Percentiles rank a stretch among this genome's conserved stretches.
phyloP scores from a whole-genome alignment of 2,113 vertebrate genomes.

The Seriola aureovittata region DNA sequence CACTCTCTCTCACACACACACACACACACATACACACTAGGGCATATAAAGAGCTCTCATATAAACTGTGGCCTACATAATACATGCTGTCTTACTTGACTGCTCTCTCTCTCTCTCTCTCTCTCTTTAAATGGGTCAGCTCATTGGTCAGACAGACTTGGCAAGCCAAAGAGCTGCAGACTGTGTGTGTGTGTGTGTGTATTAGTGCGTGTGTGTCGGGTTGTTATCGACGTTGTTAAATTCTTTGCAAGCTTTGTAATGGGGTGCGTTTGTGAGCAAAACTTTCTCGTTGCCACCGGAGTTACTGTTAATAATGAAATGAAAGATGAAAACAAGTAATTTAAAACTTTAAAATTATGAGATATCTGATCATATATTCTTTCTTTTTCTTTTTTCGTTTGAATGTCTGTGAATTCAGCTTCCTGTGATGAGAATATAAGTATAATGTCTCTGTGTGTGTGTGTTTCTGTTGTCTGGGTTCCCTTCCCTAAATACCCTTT shows the following conservation, averaged over 20 bases:
- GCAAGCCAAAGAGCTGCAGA: slow-evolving; percentile 15
- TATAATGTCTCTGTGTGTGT: neutral
- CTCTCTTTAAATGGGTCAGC: slow-evolving; percentile 62
- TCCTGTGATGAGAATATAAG: slow-evolving; percentile 20
- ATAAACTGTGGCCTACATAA: slow-evolving; percentile 53
- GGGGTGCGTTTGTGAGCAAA: slow-evolving; percentile 12
- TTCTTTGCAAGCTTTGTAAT: slow-evolving; percentile 48
- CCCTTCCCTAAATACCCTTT: slow-evolving; percentile 50
- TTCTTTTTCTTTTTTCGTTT: neutral
- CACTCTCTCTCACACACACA: neutral
- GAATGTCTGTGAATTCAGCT: slow-evolving; percentile 1
- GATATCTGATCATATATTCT: too few relatives aligned
- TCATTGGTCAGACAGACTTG: slow-evolving; percentile 57
- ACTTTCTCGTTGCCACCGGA: neutral
- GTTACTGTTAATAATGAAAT: neutral
- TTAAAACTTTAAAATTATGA: too few relatives aligned
- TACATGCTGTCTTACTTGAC: slow-evolving; percentile 40
- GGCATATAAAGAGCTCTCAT: slow-evolving; percentile 34
- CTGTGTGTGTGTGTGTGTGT: slow-evolving; percentile 8
- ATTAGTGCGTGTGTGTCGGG: too few relatives aligned
- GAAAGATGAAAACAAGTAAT: neutral
- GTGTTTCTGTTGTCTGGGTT: slow-evolving; percentile 34
- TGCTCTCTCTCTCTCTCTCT: slow-evolving; percentile 4
- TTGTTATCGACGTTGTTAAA: slow-evolving; percentile 9
- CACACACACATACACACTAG: neutral